Conservation (phyloP, 2,888 invertebrate species). For the Tortricodes alternella region DNA sequence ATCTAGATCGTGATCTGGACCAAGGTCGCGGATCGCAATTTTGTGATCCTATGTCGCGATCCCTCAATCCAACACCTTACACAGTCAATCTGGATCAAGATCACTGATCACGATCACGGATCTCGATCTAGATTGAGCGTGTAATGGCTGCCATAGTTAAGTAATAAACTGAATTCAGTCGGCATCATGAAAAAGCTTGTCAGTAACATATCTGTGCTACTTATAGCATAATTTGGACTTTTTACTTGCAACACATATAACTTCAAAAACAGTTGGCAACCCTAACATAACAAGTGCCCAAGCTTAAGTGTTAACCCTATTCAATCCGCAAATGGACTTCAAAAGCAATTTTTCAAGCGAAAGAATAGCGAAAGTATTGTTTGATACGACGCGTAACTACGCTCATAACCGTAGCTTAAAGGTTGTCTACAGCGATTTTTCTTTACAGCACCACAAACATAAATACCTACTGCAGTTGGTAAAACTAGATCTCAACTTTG, state of each 20-base stretch:
- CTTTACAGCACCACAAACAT: slow-evolving; percentile 37
- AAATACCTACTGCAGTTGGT: not conserved
- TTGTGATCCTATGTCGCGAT: no score
- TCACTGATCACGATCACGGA: no score
- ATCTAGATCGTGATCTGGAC: no score
- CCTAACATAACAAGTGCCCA: not conserved
- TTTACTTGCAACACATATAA: not conserved
- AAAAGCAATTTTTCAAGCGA: slow-evolving; percentile 24
- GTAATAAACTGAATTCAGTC: no score
- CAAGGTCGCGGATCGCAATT: no score
- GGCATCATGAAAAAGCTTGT: no score
- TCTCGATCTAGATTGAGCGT: no score
- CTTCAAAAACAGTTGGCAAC: not conserved
- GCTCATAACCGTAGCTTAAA: slow-evolving; percentile 32
- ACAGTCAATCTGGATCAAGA: no score
- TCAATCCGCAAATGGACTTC: slow-evolving; percentile 14
- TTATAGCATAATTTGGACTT: no score
- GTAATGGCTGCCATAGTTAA: no score
- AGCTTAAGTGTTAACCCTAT: slow-evolving; percentile 11
- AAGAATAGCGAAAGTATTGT: slow-evolving; percentile 59
- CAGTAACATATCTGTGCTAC: no score
- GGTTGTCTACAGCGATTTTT: slow-evolving; percentile 50
- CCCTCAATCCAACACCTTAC: no score
- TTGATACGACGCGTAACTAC: slow-evolving; percentile 41
- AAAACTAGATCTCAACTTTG: slow-evolving; percentile 6